Percentiles rank a stretch among this genome's conserved stretches.
phyloP scores from a whole-genome alignment of 1,140 invertebrate genomes.

The Brachionus angularis region DNA sequence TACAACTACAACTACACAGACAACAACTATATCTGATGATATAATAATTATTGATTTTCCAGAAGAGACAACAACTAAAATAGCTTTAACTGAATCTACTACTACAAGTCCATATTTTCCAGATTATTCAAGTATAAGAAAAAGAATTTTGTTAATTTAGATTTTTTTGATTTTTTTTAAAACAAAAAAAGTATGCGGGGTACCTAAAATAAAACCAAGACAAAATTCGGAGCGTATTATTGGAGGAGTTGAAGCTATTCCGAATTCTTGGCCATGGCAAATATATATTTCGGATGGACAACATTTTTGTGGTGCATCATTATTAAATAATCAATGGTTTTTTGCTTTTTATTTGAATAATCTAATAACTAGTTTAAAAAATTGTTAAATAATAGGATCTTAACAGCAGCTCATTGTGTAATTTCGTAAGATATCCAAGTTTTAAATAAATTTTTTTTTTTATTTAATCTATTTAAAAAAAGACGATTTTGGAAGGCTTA shows the following conservation, averaged over 20 bases:
- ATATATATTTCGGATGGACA: constrained; percentile 10
- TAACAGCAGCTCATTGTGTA: constrained; percentile 35
- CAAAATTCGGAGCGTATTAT: not conserved
- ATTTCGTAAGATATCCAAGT: constrained; percentile 4
- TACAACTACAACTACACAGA: no score
- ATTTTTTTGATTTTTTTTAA: not conserved
- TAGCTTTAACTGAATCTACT: no score
- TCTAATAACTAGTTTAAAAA: not conserved
- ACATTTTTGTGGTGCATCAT: constrained; percentile 24
- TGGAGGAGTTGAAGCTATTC: constrained; percentile 12
- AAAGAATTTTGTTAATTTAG: no score
- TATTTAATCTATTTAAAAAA: no score
- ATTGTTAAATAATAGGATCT: not conserved
- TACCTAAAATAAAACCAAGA: not conserved
- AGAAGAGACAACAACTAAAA: no score
- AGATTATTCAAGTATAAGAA: no score
- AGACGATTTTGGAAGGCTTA: constrained; percentile 27
- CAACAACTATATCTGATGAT: no score
- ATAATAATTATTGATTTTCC: no score
- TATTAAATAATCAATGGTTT: constrained; percentile 35
- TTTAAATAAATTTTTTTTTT: no score
- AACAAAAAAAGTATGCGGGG: not conserved
- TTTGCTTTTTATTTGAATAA: not conserved
- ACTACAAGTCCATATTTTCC: no score
- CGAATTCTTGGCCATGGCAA: constrained; percentile 43